Evolutionary conservation across 2,113 vertebrate species (phyloP).

Genomic region (Poeciliopsis prolifica): DNA sequence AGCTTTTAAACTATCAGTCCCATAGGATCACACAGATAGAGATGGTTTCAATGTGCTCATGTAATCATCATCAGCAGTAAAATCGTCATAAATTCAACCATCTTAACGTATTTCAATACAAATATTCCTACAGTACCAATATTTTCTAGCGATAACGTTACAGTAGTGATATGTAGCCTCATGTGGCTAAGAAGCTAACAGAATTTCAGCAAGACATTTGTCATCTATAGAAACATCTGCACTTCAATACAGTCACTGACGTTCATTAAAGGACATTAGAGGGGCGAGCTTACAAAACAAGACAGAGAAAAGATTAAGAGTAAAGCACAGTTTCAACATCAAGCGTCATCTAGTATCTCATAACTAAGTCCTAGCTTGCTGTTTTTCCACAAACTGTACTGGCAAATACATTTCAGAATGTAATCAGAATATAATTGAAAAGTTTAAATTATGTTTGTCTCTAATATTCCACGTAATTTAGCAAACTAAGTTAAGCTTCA

Average conservation of each 20-base stretch:
- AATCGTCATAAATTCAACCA: not conserved
- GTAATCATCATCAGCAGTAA: not conserved
- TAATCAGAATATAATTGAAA: too few relatives aligned
- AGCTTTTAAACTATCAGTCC: not conserved
- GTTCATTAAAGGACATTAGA: not conserved
- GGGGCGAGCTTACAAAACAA: conserved; percentile 10
- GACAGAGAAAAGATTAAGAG: not conserved
- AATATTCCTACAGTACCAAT: not conserved
- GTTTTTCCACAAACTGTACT: too few relatives aligned
- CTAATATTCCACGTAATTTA: too few relatives aligned
- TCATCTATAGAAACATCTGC: conserved; percentile 61
- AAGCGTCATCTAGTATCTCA: too few relatives aligned
- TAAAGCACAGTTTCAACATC: too few relatives aligned
- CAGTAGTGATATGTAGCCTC: conserved; percentile 1
- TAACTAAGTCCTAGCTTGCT: too few relatives aligned
- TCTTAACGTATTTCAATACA: too few relatives aligned
- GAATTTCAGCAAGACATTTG: conserved; percentile 58
- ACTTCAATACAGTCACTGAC: conserved; percentile 26
- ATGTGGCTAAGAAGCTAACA: conserved; percentile 34
- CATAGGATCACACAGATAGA: too few relatives aligned
- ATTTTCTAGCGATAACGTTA: conserved; percentile 8
- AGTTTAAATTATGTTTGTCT: too few relatives aligned
- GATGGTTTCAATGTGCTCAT: not conserved
- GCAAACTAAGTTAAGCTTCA: too few relatives aligned
- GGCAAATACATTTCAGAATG: too few relatives aligned